A percentile compares a stretch with the other conserved stretches of the same genome.
Conservation (phyloP, 2,888 invertebrate genomes). For the Ochropacha duplaris region DNA sequence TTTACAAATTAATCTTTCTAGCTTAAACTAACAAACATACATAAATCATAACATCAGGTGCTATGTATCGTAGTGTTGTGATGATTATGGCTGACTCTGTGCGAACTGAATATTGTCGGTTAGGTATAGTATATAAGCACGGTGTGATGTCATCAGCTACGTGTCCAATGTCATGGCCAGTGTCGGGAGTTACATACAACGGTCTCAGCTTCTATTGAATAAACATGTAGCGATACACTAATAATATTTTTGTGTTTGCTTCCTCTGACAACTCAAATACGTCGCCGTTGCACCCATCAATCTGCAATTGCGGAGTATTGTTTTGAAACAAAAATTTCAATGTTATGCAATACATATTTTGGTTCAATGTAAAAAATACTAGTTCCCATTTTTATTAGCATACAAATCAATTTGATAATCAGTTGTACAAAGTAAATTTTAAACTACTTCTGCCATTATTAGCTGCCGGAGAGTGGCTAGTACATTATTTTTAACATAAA, state of each 20-base stretch:
- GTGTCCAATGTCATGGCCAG: slow-evolving; percentile 41
- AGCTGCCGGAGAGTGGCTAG: no score
- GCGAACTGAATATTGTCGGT: background rate
- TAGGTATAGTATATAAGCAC: background rate
- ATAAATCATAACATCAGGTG: background rate
- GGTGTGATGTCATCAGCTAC: slow-evolving; percentile 17
- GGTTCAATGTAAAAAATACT: no score
- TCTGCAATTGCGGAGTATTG: background rate
- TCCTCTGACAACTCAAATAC: slow-evolving; percentile 3
- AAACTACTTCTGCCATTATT: no score
- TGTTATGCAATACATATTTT: no score
- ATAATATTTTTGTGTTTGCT: slow-evolving; percentile 5
- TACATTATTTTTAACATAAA: background rate
- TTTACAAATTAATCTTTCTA: background rate
- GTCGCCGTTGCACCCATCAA: background rate
- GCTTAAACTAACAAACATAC: background rate
- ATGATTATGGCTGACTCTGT: background rate
- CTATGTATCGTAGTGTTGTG: background rate
- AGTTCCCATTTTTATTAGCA: no score
- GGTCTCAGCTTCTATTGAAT: slow-evolving; percentile 2
- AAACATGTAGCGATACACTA: slow-evolving; percentile 3
- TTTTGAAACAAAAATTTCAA: background rate
- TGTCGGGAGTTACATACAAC: slow-evolving; percentile 3
- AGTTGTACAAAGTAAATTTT: no score
- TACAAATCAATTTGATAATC: no score